Evolutionary conservation across 2,888 invertebrate species (phyloP), one percentile per base, ranked within the genome.

Genomic region (Autographa gamma): DNA sequence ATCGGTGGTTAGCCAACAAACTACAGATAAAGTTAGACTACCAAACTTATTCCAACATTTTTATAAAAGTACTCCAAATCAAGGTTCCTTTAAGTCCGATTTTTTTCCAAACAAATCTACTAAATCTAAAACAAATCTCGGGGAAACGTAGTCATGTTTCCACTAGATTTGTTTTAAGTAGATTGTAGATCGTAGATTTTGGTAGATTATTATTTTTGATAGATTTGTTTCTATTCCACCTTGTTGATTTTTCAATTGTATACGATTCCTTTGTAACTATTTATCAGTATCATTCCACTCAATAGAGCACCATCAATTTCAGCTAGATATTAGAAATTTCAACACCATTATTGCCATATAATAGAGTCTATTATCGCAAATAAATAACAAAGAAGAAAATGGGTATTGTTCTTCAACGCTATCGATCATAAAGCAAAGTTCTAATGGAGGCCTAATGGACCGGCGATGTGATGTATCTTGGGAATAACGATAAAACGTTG

Each of bases 361-460:
- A 74, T 76, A 83, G 34, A 54, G n/a, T 19, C 60, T 71, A 82
- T 85, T 76, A 73, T 80, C 19, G 59, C 25, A 59, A 71, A 68
- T 76, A 71, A 76, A 84, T 65, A 79, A 82, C 70, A 69, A 79
- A 66, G 63, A 73, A 82, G 69, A 84, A 83, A 84, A 82, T 72
- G 16, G 63, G 73, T 67, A 76, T 85, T 85, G 83, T 86, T 87
- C 77, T 76, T 69, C 58, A 63, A 66, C 68, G 34, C 67, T 71
- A 86, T 86, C 84, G 78, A 87, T 87, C 83, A 82, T 81, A 69
- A 75, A 66, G 58, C 73, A 75, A 66, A 61, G 48, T 66, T 65
- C 69, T 81, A 83, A 85, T 81, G 78, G 81, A 71, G 77, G 69
- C 73, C 63, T 86, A 85, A 86, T 85, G 79, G 75, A 71, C 71